These are phyloP conservation scores for Micromesistius poutassou DNA, from an alignment of 2,797 vertebrate genomes.

Conservation along the genomic window DNA sequence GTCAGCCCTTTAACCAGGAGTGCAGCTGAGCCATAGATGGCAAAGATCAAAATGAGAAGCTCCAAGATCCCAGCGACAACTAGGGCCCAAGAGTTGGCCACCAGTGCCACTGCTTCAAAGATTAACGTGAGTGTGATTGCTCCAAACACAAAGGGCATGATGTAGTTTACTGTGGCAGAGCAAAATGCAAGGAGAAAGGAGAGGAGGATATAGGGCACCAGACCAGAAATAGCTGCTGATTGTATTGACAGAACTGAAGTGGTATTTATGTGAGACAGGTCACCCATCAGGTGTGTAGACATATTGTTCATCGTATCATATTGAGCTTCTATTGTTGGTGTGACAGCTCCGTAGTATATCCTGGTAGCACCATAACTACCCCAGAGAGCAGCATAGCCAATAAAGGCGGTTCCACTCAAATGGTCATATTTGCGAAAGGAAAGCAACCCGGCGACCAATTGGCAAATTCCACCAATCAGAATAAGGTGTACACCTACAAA, in stretches of 20 bases:
- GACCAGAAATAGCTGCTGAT: conserved; percentile 76
- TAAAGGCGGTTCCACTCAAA: conserved; percentile 79
- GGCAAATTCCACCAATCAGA: conserved; percentile 82
- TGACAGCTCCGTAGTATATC: conserved; percentile 61
- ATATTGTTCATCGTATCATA: conserved; percentile 3
- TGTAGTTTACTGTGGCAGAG: conserved; percentile 86
- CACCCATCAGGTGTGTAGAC: conserved; percentile 22
- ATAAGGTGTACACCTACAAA: conserved; percentile 83
- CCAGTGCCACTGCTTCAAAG: conserved; percentile 80
- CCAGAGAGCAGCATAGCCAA: conserved; percentile 88
- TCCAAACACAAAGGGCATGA: conserved; percentile 89
- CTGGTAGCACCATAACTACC: conserved; percentile 81
- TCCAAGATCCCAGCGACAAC: conserved; percentile 79
- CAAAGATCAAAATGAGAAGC: conserved; percentile 76
- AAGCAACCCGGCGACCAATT: conserved; percentile 82
- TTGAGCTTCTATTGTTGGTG: background rate
- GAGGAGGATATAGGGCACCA: conserved; percentile 80
- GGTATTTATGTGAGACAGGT: conserved; percentile 30
- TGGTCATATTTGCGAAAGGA: conserved; percentile 88
- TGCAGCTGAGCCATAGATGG: conserved; percentile 80
- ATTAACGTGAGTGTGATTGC: conserved; percentile 78
- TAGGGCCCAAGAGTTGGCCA: conserved; percentile 74
- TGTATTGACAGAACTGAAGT: conserved; percentile 42
- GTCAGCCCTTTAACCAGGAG: conserved; percentile 83
- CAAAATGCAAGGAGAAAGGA: conserved; percentile 83